Evolutionary conservation across 2,888 invertebrate genomes (phyloP).

Genomic region (Melanostoma scalare): DNA sequence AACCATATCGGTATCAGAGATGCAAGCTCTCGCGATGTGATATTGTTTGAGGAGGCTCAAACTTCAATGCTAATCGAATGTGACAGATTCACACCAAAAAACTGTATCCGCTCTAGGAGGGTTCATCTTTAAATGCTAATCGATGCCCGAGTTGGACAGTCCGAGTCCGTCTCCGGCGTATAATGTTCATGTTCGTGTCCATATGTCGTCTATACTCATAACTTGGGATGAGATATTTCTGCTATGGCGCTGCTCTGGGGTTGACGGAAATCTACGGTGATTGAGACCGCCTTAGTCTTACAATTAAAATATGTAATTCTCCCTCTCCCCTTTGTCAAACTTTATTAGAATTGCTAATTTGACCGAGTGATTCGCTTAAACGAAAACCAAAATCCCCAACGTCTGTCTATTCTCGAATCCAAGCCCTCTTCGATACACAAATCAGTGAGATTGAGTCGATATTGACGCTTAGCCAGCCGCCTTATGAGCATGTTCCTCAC

Average conservation of each 20-base stretch:
- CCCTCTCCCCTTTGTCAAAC: not conserved
- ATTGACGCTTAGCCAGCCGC: slow-evolving; percentile 52
- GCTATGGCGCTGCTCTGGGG: slow-evolving; percentile 33
- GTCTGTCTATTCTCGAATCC: slow-evolving; percentile 47
- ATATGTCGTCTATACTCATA: slow-evolving; percentile 19
- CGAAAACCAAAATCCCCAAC: slow-evolving; percentile 12
- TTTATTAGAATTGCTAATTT: slow-evolving; percentile 70
- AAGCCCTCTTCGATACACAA: slow-evolving; percentile 34
- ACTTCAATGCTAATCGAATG: slow-evolving; percentile 56
- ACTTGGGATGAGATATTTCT: slow-evolving; percentile 21
- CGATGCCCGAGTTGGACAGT: slow-evolving; percentile 23
- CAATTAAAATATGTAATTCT: slow-evolving; percentile 59
- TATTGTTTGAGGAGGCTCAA: slow-evolving; percentile 25
- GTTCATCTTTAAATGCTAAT: slow-evolving; percentile 67
- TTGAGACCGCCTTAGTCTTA: slow-evolving; percentile 37
- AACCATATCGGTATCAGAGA: slow-evolving; percentile 1
- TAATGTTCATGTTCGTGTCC: slow-evolving; percentile 37
- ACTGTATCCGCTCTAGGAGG: slow-evolving; percentile 31
- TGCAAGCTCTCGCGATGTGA: slow-evolving; percentile 19
- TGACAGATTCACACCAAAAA: slow-evolving; percentile 67
- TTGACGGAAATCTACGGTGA: slow-evolving; percentile 67
- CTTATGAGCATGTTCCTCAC: slow-evolving; percentile 66
- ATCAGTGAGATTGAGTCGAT: slow-evolving; percentile 54
- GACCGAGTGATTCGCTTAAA: slow-evolving; percentile 33
- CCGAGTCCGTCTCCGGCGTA: not conserved